Conservation (phyloP, 2,888 invertebrate species). For the Drepanosiphum platanoidis region DNA sequence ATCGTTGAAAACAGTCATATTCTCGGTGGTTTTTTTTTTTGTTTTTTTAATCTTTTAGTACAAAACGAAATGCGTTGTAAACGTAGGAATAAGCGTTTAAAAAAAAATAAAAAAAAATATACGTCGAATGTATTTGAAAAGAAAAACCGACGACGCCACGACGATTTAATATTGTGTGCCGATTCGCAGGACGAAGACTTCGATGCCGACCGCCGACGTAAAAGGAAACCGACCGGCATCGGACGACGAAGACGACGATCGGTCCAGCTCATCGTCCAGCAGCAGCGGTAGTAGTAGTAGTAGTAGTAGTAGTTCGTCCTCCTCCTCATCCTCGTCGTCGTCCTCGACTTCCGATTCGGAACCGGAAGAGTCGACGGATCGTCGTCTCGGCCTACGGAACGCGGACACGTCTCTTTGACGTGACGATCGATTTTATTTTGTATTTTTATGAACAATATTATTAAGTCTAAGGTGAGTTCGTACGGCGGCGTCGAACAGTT, state of each 20-base stretch:
- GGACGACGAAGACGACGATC: neutral
- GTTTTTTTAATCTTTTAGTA: too few relatives aligned
- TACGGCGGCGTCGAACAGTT: neutral
- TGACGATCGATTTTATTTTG: neutral
- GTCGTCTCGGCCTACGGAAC: neutral
- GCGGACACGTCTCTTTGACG: neutral
- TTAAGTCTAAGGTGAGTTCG: neutral
- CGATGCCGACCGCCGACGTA: neutral
- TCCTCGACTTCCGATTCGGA: conserved; percentile 17
- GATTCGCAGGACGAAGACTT: conserved; percentile 17
- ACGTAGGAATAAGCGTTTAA: neutral
- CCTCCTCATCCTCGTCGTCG: neutral
- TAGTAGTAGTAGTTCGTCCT: neutral
- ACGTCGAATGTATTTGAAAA: neutral
- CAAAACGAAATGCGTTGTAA: too few relatives aligned
- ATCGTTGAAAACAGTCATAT: too few relatives aligned
- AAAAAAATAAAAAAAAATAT: neutral
- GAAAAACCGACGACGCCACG: neutral
- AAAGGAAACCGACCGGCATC: neutral
- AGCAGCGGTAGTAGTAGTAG: neutral
- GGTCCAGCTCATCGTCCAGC: conserved; percentile 1
- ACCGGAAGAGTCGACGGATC: neutral
- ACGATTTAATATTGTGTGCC: neutral
- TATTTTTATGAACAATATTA: neutral
- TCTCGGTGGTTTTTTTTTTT: too few relatives aligned